Evolutionary conservation across 2,888 invertebrate species (phyloP), one percentile per base, ranked within the genome.

Genomic region (Agonopterix subpropinquella): DNA sequence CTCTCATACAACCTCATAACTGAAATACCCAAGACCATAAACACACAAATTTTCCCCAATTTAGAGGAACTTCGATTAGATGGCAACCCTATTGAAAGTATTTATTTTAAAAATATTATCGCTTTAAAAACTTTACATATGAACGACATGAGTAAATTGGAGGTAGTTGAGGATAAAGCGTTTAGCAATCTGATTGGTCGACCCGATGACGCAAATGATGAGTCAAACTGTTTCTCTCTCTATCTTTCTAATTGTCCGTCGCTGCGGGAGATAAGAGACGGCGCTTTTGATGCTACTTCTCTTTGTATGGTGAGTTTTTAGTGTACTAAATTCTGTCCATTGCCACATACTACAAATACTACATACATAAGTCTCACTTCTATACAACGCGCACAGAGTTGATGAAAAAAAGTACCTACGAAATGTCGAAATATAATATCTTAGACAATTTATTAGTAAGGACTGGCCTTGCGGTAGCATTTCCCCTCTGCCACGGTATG

Each of bases 61-160:
- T 71, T 91, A 51, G 80, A 82, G 46, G 82, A 80, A 43, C 70
- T 91, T 5, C 66, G 80, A n/a, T 65, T 91, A 43, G 90, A 89
- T 61, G 86, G 85, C 52, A 91, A 91, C 72, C 86, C 87, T 2
- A 70, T 91, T 10, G 68, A 75, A 44, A 66, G 62, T 36, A 75
- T 91, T 55, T 82, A 80, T 53, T 90, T 91, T 58, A 70, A 74
- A 52, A 82, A 85, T 36, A 80, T 88, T 36, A 61, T 91, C 11
- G 75, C 74, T 7, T 48, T 91, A 9, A 79, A 73, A 57, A 80
- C 59, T 57, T 68, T 91, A 45, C 80, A 81, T 49, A 80, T 89
- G 64, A 88, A 77, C 50, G 80, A 87, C 47, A 61, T 89, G 60
- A 68, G 66, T 41, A 70, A 66, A 48, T 48, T 89, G 52, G 55